A percentile compares a stretch with the other conserved stretches of the same genome.
Conservation (phyloP, 2,797 vertebrate genomes). For the Esox lucius region DNA sequence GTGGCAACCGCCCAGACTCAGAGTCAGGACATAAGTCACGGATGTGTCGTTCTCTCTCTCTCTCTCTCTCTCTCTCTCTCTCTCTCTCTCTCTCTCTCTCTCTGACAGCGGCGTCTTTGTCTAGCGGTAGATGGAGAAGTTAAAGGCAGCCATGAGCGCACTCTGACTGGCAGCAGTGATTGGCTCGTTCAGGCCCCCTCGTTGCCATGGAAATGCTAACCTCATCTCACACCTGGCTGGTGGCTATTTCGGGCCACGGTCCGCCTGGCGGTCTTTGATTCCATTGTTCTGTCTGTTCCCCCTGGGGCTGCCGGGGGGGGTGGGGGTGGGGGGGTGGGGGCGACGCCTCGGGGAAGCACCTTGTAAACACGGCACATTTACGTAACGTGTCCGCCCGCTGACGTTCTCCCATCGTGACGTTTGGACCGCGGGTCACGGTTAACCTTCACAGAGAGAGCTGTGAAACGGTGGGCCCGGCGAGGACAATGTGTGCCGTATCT, state of each 20-base stretch:
- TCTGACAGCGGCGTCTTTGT: not conserved
- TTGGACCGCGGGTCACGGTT: not conserved
- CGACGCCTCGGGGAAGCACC: not conserved
- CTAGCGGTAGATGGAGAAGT: not conserved
- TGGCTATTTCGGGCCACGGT: not conserved
- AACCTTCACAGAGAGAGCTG: not conserved
- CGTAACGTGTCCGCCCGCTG: not conserved
- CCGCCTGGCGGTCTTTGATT: constrained; percentile 3
- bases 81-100: not conserved
- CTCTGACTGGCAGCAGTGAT: not conserved
- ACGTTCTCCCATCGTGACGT: not conserved
- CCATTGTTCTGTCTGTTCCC: not conserved
- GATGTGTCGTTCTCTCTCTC: not conserved
- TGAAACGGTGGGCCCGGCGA: not conserved
- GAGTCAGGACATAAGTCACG: not conserved
- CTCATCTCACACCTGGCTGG: constrained; percentile 2
- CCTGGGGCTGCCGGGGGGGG: not conserved
- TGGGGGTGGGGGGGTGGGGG: too few species aligned
- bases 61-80: not conserved
- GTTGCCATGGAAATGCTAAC: constrained; percentile 12
- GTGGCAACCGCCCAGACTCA: not conserved
- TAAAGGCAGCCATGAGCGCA: too few species aligned
- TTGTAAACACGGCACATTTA: not conserved
- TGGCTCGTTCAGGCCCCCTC: constrained; percentile 5
- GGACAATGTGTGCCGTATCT: not conserved